A percentile compares a stretch with the other conserved stretches of the same genome.
Conservation (phyloP, 1,140 invertebrate genomes). For the Brachionus plicatilis region DNA sequence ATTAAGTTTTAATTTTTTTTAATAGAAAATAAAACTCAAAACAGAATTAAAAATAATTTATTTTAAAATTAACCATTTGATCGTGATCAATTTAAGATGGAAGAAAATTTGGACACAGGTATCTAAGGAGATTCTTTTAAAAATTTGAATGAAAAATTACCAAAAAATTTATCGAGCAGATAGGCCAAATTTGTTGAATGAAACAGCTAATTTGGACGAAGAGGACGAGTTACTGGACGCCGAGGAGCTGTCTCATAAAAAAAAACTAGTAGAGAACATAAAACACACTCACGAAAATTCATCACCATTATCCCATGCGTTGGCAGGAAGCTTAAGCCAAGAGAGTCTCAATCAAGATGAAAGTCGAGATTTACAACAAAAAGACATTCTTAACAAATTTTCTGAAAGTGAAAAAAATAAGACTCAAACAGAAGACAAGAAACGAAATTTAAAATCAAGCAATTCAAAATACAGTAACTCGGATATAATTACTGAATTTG, state of each 20-base stretch:
- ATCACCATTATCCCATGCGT: not conserved
- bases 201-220: not conserved
- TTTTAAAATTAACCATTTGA: not conserved
- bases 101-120: not conserved
- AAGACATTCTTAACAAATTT: conserved; percentile 5
- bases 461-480: conserved; percentile 16
- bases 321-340: not conserved
- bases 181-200: not conserved
- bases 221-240: conserved; percentile 2
- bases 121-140: not conserved
- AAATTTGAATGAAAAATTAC: not conserved
- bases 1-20: not conserved
- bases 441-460: not conserved
- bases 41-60: not conserved
- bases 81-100: not conserved
- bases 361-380: not conserved
- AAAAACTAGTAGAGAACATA: not conserved
- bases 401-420: not conserved
- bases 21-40: not conserved
- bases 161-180: not conserved
- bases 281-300: not conserved
- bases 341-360: not conserved
- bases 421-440: not conserved
- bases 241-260: conserved; percentile 4
- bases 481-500: conserved; percentile 29